Percentiles rank a stretch among this genome's conserved stretches.
phyloP scores from a whole-genome alignment of 2,797 vertebrate genomes.

The Eidolon dupreanum region DNA sequence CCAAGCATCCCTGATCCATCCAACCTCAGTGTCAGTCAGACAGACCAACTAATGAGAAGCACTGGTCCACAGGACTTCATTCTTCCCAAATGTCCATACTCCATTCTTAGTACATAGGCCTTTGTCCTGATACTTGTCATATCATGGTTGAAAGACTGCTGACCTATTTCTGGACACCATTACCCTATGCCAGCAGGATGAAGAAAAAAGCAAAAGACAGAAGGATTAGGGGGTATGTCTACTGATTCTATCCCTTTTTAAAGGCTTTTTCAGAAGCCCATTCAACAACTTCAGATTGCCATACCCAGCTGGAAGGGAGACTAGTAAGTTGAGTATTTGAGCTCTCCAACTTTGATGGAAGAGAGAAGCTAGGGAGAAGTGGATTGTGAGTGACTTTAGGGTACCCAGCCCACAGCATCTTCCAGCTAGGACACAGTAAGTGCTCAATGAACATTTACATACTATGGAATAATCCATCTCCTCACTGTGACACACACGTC shows the following conservation, averaged over 20 bases:
- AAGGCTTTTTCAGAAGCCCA: not conserved
- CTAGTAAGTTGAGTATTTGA: not conserved
- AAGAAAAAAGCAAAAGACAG: not conserved
- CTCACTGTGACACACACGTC: not conserved
- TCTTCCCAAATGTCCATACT: not conserved
- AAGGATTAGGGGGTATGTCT: not conserved
- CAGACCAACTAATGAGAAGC: not conserved
- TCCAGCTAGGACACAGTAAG: not conserved
- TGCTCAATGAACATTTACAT: not conserved
- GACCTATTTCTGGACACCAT: not conserved
- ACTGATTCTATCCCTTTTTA: not conserved
- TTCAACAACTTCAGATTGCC: not conserved
- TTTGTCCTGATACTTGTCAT: not conserved
- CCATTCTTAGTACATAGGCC: not conserved
- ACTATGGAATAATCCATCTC: not conserved
- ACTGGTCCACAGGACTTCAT: not conserved
- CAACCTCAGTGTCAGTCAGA: not conserved
- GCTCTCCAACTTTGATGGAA: not conserved
- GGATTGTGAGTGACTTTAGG: not conserved
- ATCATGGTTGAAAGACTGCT: not conserved
- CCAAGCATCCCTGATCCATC: not conserved
- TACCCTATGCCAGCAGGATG: not conserved
- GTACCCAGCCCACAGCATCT: not conserved
- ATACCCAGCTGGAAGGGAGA: not conserved
- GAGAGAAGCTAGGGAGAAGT: not conserved